Percentiles rank a stretch among this genome's conserved stretches.
Evolutionary conservation across 2,888 invertebrate species (phyloP).

Genomic region (Brassicogethes aeneus): DNA sequence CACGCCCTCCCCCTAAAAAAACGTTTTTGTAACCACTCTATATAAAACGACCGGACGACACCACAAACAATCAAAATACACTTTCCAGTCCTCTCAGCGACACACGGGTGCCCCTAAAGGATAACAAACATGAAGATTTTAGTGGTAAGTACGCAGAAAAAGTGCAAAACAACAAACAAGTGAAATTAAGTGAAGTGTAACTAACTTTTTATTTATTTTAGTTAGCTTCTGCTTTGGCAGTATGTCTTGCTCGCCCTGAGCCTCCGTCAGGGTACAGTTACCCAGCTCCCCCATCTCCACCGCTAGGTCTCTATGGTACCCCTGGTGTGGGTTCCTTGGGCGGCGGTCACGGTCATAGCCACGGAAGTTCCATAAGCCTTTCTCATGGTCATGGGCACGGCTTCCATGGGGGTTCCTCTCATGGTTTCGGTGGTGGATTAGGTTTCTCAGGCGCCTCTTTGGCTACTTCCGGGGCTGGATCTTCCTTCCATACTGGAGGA

Average conservation of each 20-base stretch:
- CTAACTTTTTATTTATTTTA: not conserved
- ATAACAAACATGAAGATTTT: constrained; percentile 11
- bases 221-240: not conserved
- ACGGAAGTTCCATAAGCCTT: constrained; percentile 6
- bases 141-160: constrained; percentile 10
- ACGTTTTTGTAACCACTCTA: constrained; percentile 1
- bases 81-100: constrained; percentile 12
- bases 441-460: constrained; percentile 1
- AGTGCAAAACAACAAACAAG: not conserved
- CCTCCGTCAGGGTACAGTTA: constrained; percentile 2
- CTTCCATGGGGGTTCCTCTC: not conserved
- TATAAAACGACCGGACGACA: constrained; percentile 10
- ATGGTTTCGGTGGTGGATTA: not conserved
- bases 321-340: constrained; percentile 21
- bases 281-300: constrained; percentile 28
- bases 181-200: not conserved
- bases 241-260: not conserved
- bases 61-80: constrained; percentile 10
- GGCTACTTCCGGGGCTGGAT: not conserved
- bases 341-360: constrained; percentile 18
- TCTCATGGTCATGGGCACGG: not conserved
- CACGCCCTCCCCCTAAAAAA: constrained; percentile 6
- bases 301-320: constrained; percentile 28
- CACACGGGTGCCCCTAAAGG: constrained; percentile 11
- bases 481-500: not conserved